A percentile compares a stretch with the other conserved stretches of the same genome.
These are phyloP conservation scores for Solenopsis invicta DNA, from an alignment of 1,140 invertebrate genomes.

Conservation along the genomic window DNA sequence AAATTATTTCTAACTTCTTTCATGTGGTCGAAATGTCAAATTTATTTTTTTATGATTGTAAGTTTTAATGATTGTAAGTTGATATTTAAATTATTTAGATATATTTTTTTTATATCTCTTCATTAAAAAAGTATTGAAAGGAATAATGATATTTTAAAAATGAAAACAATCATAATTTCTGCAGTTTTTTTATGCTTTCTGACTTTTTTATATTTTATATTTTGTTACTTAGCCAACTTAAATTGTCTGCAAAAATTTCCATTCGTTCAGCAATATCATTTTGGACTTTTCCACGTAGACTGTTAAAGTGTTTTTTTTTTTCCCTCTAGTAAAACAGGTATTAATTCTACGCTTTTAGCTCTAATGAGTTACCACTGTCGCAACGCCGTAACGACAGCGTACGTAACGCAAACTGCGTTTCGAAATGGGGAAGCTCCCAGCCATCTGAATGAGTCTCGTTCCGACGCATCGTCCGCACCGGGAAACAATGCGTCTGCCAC, in stretches of 20 bases:
- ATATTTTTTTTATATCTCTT: neutral
- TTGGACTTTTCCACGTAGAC: neutral
- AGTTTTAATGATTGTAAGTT: too few relatives aligned
- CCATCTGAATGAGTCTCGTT: neutral
- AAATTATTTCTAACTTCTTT: neutral
- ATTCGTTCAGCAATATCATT: neutral
- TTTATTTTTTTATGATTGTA: neutral
- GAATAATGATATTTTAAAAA: neutral
- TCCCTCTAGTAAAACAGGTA: neutral
- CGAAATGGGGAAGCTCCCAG: neutral
- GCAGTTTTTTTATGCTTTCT: neutral
- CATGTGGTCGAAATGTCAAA: neutral
- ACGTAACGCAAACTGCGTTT: constrained; percentile 2
- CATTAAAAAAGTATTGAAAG: neutral
- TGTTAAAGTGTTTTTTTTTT: neutral
- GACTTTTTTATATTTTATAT: neutral
- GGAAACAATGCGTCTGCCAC: constrained; percentile 24
- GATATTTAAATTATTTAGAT: neutral
- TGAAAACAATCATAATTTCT: too few relatives aligned
- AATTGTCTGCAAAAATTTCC: neutral
- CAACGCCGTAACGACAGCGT: neutral
- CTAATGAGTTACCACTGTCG: constrained; percentile 11
- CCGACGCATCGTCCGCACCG: constrained; percentile 6
- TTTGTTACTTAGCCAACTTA: neutral
- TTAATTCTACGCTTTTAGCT: neutral